Evolutionary conservation across 1,140 invertebrate species (phyloP).

Genomic region (Phthorimaea operculella): DNA sequence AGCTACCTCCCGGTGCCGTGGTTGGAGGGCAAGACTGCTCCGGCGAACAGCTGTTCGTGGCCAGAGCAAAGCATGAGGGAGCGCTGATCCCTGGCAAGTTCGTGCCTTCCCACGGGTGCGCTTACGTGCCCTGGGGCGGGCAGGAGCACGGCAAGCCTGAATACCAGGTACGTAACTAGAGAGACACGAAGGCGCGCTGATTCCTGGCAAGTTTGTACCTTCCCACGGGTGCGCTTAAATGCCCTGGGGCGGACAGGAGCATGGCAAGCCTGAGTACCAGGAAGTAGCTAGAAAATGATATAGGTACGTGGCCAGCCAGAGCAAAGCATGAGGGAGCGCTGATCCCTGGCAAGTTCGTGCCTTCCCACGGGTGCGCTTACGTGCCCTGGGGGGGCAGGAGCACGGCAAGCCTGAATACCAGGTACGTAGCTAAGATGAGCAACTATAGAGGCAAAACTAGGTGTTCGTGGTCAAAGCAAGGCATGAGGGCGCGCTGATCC

Average conservation of each 20-base stretch:
- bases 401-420: slow-evolving; percentile 78
- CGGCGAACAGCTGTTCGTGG: slow-evolving; percentile 79
- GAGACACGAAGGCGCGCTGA: slow-evolving; percentile 80
- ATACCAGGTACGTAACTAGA: slow-evolving; percentile 77
- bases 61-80: slow-evolving; percentile 78
- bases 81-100: slow-evolving; percentile 84
- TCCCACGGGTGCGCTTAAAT: slow-evolving; percentile 80
- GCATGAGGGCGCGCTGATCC: slow-evolving; percentile 80
- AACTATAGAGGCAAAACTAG: no score
- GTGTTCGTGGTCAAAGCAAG: slow-evolving; percentile 78
- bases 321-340: slow-evolving; percentile 79
- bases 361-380: slow-evolving; percentile 79
- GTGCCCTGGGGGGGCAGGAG: slow-evolving; percentile 83
- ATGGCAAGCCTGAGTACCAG: slow-evolving; percentile 74
- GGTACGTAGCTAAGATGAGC: no score
- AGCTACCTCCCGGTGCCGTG: slow-evolving; percentile 77
- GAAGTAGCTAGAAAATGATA: no score
- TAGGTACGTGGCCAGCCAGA: slow-evolving; percentile 78
- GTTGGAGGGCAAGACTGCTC: slow-evolving; percentile 76
- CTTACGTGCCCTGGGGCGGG: slow-evolving; percentile 84
- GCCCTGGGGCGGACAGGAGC: no score
- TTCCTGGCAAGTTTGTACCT: slow-evolving; percentile 82
- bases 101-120: slow-evolving; percentile 75
- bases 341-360: slow-evolving; percentile 81
- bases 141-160: slow-evolving; percentile 77